Evolutionary conservation across 2,797 vertebrate genomes (phyloP).

Genomic region (Limosa lapponica): DNA sequence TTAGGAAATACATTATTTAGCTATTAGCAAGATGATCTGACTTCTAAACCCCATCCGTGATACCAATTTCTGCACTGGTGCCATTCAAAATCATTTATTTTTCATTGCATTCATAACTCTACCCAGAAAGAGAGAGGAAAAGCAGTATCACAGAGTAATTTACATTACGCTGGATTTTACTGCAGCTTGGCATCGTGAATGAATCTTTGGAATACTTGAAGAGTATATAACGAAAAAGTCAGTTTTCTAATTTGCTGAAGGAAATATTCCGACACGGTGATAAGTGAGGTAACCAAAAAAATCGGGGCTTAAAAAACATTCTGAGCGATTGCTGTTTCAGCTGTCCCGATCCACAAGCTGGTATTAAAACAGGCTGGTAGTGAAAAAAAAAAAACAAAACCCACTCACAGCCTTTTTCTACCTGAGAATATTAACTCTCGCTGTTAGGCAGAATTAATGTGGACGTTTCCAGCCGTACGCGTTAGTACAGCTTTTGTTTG

Average conservation of each 20-base stretch:
- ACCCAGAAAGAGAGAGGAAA: constrained; percentile 62
- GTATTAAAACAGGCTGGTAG: constrained; percentile 25
- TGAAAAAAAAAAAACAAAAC: background rate
- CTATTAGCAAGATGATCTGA: constrained; percentile 35
- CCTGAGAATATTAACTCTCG: background rate
- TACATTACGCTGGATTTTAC: constrained; percentile 62
- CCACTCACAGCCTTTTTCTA: background rate
- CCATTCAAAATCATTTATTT: constrained; percentile 42
- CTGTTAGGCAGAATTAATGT: background rate
- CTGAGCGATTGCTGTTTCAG: constrained; percentile 49
- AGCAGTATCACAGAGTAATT: constrained; percentile 55
- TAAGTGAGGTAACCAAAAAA: constrained; percentile 66
- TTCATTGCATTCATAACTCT: constrained; percentile 56
- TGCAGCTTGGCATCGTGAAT: constrained; percentile 55
- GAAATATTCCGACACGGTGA: constrained; percentile 60
- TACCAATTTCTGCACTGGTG: constrained; percentile 36
- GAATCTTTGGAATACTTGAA: constrained; percentile 66
- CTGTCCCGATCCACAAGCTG: constrained; percentile 14
- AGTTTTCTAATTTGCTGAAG: constrained; percentile 59
- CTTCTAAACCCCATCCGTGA: constrained; percentile 28
- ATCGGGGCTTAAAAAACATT: constrained; percentile 52
- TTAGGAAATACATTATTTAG: constrained; percentile 53
- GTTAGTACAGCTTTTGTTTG: background rate
- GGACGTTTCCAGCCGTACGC: background rate
- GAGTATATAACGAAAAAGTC: constrained; percentile 32